Base-by-base conservation (phyloP, 2,797 vertebrate species). In the Erethizon dorsatum region DNA sequence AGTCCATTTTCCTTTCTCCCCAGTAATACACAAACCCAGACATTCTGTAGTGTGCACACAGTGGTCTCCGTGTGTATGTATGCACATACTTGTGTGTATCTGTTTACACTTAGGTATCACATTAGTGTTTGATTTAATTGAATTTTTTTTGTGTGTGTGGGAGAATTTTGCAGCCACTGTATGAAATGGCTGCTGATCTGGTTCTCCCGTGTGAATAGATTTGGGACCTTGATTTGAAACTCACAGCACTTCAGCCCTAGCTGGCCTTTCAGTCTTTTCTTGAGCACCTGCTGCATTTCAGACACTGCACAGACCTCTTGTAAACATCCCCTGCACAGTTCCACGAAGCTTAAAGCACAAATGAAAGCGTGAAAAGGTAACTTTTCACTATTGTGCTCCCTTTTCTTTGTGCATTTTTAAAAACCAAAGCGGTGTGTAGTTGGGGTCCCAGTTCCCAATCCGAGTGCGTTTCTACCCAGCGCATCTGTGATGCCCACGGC, bases 401-500 rank as follows among this genome's bases (percentile, higher is more conserved):
- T 94, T 59, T 85, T 37, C 63, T 65, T 45, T 63, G 20, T 67
- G 37, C 37, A 22, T 67, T 50, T n/a, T 17, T 26, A 26, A 15
- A 52, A 88, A 73, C 2, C 28, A 11, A 67, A 85, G 41, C 3
- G 41, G 0, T 28, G 2, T 57, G 37, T 83, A 2, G 24, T 85
- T 94, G 63, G 54, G 17, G 12, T 80, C 88, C 45, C 31, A 28
- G 52, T 88, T 91, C 83, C 26, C 15, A 7, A 1, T 47, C 13
- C 45, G 45, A 2, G 88, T 28, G 31, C 11, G 0, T 45, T 50
- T 69, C 54, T 12, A 54, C 45, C 37, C 56, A 28, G 0, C 15
- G 63, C 14, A 20, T 65, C 80, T n/a, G 0, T n/a, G 71, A 15
- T 45, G 15, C 73, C 17, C 0, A 0, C 6, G 10, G n/a, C 28